phyloP scores from a whole-genome alignment of 2,113 vertebrate species.

The Hippocampus barbouri region DNA sequence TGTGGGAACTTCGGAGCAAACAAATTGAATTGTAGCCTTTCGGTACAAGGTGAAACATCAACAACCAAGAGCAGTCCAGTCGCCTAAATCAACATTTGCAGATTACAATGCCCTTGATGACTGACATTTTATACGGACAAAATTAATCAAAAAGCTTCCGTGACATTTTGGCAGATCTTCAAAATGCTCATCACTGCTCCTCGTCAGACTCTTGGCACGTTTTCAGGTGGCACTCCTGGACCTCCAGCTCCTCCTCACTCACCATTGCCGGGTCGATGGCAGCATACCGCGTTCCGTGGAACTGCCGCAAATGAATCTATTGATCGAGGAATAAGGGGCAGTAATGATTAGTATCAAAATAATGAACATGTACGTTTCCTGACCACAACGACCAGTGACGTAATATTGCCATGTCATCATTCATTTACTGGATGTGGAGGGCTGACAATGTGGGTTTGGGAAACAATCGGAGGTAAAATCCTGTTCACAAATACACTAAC shows the following conservation, averaged over 20 bases:
- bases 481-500: neutral
- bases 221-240: slow-evolving; percentile 77
- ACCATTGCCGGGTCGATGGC: slow-evolving; percentile 92
- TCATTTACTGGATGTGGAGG: neutral
- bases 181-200: slow-evolving; percentile 58
- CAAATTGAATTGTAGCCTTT: too few relatives aligned
- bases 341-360: neutral
- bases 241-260: slow-evolving; percentile 87
- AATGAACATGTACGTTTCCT: neutral
- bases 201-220: slow-evolving; percentile 65
- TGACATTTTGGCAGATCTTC: neutral
- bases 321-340: neutral
- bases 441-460: neutral
- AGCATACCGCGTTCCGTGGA: slow-evolving; percentile 88
- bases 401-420: neutral
- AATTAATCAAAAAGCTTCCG: slow-evolving; percentile 17
- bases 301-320: slow-evolving; percentile 95
- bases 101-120: neutral
- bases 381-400: too few relatives aligned
- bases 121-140: slow-evolving; percentile 5
- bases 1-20: too few relatives aligned
- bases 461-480: neutral
- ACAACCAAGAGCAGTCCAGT: too few relatives aligned
- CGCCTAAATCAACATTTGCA: too few relatives aligned
- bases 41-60: too few relatives aligned